Conservation (phyloP, 2,113 vertebrate species). For the Alosa alosa region DNA sequence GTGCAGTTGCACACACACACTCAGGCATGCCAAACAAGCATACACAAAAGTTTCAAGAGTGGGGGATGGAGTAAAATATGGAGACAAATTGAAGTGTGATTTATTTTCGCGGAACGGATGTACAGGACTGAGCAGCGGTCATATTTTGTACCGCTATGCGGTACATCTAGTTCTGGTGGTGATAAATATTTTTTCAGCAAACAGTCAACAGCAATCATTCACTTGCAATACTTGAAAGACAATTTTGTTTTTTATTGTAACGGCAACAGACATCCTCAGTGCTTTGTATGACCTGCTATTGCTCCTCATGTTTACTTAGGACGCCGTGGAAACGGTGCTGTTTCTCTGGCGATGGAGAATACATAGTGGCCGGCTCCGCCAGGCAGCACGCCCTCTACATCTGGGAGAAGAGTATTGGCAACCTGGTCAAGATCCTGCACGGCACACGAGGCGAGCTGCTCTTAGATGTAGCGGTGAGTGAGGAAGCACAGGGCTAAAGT, state of each 20-base stretch:
- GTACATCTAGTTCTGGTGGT: too few relatives aligned
- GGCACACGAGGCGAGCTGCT: slow-evolving; percentile 93
- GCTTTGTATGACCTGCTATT: not conserved
- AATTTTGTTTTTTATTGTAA: too few relatives aligned
- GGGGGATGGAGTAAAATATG: too few relatives aligned
- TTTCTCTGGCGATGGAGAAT: slow-evolving; percentile 96
- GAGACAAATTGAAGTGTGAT: too few relatives aligned
- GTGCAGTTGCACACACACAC: too few relatives aligned
- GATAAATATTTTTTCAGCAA: not conserved
- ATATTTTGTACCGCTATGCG: too few relatives aligned
- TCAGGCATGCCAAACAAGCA: too few relatives aligned
- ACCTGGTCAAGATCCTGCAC: slow-evolving; percentile 96
- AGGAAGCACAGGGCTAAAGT: not conserved
- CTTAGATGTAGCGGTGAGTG: slow-evolving; percentile 90
- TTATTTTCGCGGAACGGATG: too few relatives aligned
- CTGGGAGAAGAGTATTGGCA: slow-evolving; percentile 98
- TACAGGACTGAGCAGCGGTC: too few relatives aligned
- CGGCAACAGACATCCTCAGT: not conserved
- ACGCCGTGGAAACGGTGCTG: slow-evolving; percentile 99
- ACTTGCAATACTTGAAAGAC: too few relatives aligned
- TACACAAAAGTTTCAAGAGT: too few relatives aligned
- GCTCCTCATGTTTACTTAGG: slow-evolving; percentile 58
- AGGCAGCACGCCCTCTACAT: slow-evolving; percentile 96
- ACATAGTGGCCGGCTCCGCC: slow-evolving; percentile 95
- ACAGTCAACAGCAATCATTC: too few relatives aligned